phyloP scores from a whole-genome alignment of 2,888 invertebrate species.

The Tenthredo amoena region DNA sequence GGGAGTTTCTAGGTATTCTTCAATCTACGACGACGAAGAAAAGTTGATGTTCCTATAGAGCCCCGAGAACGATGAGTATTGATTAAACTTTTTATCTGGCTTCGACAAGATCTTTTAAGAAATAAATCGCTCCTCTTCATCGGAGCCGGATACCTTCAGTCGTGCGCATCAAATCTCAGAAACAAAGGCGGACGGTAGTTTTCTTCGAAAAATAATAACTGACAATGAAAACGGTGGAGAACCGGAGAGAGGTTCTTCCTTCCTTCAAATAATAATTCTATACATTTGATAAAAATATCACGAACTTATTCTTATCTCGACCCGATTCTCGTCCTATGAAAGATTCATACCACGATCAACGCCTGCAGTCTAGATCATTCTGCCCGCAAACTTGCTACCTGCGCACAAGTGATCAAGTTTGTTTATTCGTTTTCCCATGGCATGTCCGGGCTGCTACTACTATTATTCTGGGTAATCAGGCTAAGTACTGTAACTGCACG shows the following conservation, averaged over 20 bases:
- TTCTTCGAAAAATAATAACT: neutral
- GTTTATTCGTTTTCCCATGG: constrained; percentile 32
- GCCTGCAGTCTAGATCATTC: neutral
- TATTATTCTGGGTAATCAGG: constrained; percentile 48
- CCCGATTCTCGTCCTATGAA: neutral
- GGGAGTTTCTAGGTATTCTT: constrained; percentile 18
- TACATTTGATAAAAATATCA: constrained; percentile 25
- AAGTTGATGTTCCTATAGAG: neutral
- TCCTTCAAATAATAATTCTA: constrained; percentile 21
- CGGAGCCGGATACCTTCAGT: constrained; percentile 6
- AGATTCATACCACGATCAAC: constrained; percentile 24
- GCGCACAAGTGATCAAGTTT: constrained; percentile 34
- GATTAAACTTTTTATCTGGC: constrained; percentile 24
- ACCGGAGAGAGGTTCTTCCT: neutral
- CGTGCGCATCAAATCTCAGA: constrained; percentile 38
- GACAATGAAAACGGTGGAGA: neutral
- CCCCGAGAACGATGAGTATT: constrained; percentile 1
- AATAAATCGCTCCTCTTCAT: constrained; percentile 1
- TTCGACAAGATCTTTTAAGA: constrained; percentile 15
- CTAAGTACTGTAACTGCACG: constrained; percentile 50
- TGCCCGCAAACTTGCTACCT: neutral
- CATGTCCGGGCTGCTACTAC: constrained; percentile 24
- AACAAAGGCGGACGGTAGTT: constrained; percentile 4
- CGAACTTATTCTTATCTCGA: constrained; percentile 10
- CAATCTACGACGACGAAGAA: neutral